Conservation (phyloP, 1,140 invertebrate species). For the Bradysia coprophila region DNA sequence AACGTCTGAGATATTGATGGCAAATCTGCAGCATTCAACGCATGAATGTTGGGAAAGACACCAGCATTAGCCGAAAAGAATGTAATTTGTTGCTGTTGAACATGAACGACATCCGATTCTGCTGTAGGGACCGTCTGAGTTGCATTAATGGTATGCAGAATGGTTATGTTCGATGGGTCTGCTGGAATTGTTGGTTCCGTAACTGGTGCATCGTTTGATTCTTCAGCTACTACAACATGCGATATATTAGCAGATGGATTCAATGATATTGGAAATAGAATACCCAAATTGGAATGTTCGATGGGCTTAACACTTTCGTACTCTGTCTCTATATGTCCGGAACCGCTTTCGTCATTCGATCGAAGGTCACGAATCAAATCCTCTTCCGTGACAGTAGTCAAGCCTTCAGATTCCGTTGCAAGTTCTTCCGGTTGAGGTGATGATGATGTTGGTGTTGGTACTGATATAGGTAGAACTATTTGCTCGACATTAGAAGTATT, state of each 20-base stretch:
- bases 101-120: neutral
- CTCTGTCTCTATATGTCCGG: no score
- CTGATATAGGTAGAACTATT: neutral
- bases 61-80: neutral
- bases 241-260: neutral
- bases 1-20: no score
- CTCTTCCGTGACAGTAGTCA: neutral
- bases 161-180: neutral
- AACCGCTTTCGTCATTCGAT: neutral
- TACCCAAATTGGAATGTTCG: neutral
- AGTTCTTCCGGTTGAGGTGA: neutral
- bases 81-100: neutral
- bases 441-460: neutral
- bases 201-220: neutral
- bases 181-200: neutral
- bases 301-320: no score
- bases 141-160: neutral
- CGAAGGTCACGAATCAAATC: neutral
- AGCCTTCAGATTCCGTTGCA: neutral
- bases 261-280: neutral
- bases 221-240: neutral
- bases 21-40: no score
- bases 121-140: neutral
- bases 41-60: neutral
- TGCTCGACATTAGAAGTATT: neutral